Evolutionary conservation across 2,113 vertebrate species (phyloP).

Genomic region (Eublepharis macularius): DNA sequence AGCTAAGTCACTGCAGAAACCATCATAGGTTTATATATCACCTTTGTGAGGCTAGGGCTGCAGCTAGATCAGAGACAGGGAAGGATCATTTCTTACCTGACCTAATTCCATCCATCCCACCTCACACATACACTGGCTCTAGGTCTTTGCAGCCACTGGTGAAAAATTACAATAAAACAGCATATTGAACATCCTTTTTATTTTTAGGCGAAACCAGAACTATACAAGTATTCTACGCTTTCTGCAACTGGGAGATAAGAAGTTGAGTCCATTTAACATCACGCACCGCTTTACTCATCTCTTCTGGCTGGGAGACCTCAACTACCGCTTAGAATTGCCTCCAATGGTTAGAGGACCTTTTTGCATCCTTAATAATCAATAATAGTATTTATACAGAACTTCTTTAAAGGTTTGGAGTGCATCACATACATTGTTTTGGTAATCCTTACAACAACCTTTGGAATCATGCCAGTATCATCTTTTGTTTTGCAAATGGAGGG

Average conservation of each 20-base stretch:
- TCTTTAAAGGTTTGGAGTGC: neutral
- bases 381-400: neutral
- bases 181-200: constrained; percentile 48
- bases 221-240: constrained; percentile 92
- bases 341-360: constrained; percentile 73
- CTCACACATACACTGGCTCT: neutral
- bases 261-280: constrained; percentile 92
- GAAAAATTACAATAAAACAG: neutral
- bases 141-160: too few relatives aligned
- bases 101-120: accelerated
- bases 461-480: neutral
- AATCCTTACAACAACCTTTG: neutral
- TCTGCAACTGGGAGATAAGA: constrained; percentile 93
- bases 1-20: neutral
- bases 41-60: neutral
- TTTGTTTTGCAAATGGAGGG: neutral
- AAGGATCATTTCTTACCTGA: neutral
- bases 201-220: constrained; percentile 93
- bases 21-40: neutral
- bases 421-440: neutral
- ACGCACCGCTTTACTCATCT: constrained; percentile 95
- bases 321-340: constrained; percentile 90
- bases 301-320: constrained; percentile 97
- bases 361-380: neutral
- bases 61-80: neutral